Conservation (phyloP, 2,113 vertebrate genomes). For the Osmerus mordax region DNA sequence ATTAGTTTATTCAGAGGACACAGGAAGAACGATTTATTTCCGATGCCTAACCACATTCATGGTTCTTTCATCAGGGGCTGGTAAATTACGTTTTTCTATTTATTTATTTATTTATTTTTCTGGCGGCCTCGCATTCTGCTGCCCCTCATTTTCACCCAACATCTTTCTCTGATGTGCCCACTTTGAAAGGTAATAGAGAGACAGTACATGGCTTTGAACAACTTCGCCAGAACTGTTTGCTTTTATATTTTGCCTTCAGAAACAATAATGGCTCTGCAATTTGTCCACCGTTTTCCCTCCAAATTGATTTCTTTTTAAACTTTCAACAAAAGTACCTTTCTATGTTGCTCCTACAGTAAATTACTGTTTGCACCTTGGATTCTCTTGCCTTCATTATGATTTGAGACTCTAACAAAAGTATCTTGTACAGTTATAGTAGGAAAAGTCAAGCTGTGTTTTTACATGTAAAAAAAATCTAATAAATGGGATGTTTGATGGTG, state of each 20-base stretch:
- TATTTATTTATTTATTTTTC: too few species aligned
- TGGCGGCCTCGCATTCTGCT: constrained; percentile 30
- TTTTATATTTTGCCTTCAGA: constrained; percentile 47
- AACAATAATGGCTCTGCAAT: constrained; percentile 51
- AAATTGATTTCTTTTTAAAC: constrained; percentile 41
- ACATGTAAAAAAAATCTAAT: too few species aligned
- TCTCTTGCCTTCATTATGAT: background rate
- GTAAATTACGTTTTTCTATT: constrained; percentile 29
- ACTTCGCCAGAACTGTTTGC: constrained; percentile 26
- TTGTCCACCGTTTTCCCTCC: constrained; percentile 45
- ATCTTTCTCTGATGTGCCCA: constrained; percentile 53
- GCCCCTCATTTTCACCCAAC: constrained; percentile 48
- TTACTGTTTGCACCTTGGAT: background rate
- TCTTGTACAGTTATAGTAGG: too few species aligned
- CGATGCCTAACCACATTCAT: constrained; percentile 6
- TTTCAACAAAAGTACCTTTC: constrained; percentile 32
- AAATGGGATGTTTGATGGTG: too few species aligned
- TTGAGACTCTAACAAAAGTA: too few species aligned
- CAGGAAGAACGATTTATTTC: background rate
- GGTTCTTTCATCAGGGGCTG: constrained; percentile 28
- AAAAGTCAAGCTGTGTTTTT: too few species aligned
- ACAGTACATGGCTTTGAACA: constrained; percentile 55
- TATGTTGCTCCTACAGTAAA: background rate
- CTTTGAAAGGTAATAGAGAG: constrained; percentile 63
- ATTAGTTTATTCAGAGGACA: background rate